phyloP scores from a whole-genome alignment of 2,113 vertebrate genomes.

The Silurus glanis region DNA sequence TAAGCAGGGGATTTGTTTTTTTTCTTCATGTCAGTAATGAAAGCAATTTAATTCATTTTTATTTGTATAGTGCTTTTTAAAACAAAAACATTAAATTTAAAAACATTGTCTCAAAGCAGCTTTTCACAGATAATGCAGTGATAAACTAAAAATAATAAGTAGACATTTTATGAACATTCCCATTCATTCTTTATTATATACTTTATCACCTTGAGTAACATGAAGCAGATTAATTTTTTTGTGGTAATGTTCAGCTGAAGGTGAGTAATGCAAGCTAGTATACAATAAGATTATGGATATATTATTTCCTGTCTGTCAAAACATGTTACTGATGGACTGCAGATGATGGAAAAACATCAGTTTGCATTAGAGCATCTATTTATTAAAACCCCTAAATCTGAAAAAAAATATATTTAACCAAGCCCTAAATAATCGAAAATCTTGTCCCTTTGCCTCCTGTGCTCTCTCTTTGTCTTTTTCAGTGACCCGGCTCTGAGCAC shows the following conservation, averaged over 20 bases:
- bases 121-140: no score
- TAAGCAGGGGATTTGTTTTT: background rate
- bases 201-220: background rate
- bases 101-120: no score
- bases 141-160: no score
- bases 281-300: background rate
- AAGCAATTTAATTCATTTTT: background rate
- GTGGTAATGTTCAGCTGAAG: background rate
- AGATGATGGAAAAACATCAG: background rate
- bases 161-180: no score
- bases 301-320: background rate
- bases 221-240: background rate
- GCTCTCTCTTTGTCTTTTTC: slow-evolving; percentile 1
- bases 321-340: background rate
- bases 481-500: slow-evolving; percentile 87
- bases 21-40: background rate
- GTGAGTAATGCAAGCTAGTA: background rate
- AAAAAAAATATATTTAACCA: background rate
- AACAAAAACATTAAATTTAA: no score
- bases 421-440: background rate
- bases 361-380: background rate
- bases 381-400: background rate
- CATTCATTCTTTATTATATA: background rate
- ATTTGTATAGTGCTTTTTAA: no score
- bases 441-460: background rate